Conservation (phyloP, 1,140 invertebrate species). For the Diploscapter pachys region DNA sequence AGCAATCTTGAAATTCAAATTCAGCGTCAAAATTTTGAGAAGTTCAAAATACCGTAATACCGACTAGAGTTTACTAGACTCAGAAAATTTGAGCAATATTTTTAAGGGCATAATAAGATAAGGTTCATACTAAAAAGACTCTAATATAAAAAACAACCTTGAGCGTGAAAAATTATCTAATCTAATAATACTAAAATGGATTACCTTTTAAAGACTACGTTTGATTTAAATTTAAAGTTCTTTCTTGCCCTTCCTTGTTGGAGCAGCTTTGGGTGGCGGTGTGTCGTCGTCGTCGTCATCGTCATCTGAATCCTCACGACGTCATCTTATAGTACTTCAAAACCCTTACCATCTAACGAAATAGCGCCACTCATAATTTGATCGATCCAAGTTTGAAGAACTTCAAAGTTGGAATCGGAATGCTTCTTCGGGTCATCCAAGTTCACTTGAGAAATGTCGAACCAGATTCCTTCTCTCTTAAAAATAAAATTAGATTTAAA, state of each 20-base stretch:
- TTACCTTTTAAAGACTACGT: too few relatives aligned
- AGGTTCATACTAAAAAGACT: too few relatives aligned
- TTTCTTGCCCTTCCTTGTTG: constrained; percentile 24
- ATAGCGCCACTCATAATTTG: constrained; percentile 56
- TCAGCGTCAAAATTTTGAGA: too few relatives aligned
- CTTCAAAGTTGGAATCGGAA: constrained; percentile 55
- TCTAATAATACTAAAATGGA: too few relatives aligned
- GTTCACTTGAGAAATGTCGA: constrained; percentile 58
- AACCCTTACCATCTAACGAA: constrained; percentile 48
- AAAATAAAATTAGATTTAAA: constrained; percentile 4
- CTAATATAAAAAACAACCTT: too few relatives aligned
- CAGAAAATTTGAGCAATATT: too few relatives aligned
- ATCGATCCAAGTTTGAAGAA: constrained; percentile 57
- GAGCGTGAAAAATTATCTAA: too few relatives aligned
- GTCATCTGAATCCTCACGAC: constrained; percentile 43
- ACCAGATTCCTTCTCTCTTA: constrained; percentile 57
- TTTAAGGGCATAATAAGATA: too few relatives aligned
- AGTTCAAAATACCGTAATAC: too few relatives aligned
- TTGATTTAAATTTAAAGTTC: constrained; percentile 3
- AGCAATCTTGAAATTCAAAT: background rate
- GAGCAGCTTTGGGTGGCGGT: constrained; percentile 23
- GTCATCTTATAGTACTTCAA: background rate
- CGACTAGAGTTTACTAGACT: too few relatives aligned
- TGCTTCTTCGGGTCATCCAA: constrained; percentile 59
- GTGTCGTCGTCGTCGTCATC: constrained; percentile 48